These are phyloP conservation scores for Latrodectus hesperus DNA, from an alignment of 2,888 invertebrate species.

Conservation along the genomic window DNA sequence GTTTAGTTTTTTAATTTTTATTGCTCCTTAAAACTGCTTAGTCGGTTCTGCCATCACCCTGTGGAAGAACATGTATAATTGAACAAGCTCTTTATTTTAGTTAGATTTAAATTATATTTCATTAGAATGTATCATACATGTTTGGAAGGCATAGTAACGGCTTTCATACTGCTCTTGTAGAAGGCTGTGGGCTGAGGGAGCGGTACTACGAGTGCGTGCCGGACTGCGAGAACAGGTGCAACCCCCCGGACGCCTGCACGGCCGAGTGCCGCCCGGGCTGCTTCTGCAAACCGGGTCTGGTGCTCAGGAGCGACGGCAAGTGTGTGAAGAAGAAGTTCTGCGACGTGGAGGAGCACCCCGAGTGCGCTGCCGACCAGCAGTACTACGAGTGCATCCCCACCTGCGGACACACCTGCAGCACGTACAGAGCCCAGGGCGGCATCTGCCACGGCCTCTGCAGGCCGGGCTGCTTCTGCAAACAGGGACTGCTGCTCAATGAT, in stretches of 20 bases:
- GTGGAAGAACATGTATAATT: too few relatives aligned
- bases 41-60: too few relatives aligned
- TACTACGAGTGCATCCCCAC: constrained; percentile 29
- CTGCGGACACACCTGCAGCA: constrained; percentile 25
- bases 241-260: neutral
- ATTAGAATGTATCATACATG: too few relatives aligned
- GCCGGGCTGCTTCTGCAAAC: constrained; percentile 39
- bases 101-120: too few relatives aligned
- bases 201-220: constrained; percentile 13
- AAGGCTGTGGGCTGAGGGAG: neutral
- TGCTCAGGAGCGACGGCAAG: neutral
- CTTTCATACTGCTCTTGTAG: neutral
- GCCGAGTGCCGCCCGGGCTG: constrained; percentile 3
- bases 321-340: neutral
- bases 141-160: too few relatives aligned
- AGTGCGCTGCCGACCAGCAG: constrained; percentile 16
- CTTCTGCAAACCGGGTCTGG: constrained; percentile 9
- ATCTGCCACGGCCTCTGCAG: neutral
- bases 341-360: neutral
- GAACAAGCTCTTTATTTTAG: too few relatives aligned
- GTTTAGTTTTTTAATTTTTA: too few relatives aligned
- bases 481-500: constrained; percentile 7
- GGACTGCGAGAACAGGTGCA: neutral
- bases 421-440: neutral
- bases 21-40: too few relatives aligned